phyloP scores from a whole-genome alignment of 2,888 invertebrate genomes.

The Cantharis rustica region DNA sequence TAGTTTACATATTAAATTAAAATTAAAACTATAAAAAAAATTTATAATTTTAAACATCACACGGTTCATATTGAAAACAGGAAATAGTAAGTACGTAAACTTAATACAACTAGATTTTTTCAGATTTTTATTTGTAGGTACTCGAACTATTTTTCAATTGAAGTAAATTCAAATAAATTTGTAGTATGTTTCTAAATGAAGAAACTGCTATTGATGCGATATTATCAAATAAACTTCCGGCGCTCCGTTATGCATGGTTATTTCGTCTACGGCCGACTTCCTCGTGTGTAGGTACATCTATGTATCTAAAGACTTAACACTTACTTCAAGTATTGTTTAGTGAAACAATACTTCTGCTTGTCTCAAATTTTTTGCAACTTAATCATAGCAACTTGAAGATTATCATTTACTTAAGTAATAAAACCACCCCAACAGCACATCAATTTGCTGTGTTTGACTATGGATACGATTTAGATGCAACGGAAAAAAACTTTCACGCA shows the following conservation, averaged over 20 bases:
- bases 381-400: slow-evolving; percentile 14
- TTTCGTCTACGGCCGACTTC: slow-evolving; percentile 38
- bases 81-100: too few relatives aligned
- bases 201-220: slow-evolving; percentile 35
- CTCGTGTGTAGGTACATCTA: slow-evolving; percentile 22
- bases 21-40: too few relatives aligned
- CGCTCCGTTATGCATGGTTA: slow-evolving; percentile 34
- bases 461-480: slow-evolving; percentile 7
- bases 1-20: too few relatives aligned
- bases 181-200: background rate
- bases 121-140: background rate
- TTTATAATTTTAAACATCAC: too few relatives aligned
- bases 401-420: slow-evolving; percentile 1
- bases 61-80: too few relatives aligned
- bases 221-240: slow-evolving; percentile 38
- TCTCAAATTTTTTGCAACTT: slow-evolving; percentile 10
- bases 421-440: background rate
- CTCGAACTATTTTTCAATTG: background rate
- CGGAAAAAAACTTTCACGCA: slow-evolving; percentile 19
- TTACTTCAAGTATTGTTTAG: slow-evolving; percentile 20
- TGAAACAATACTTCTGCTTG: slow-evolving; percentile 21
- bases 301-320: slow-evolving; percentile 30
- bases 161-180: background rate
- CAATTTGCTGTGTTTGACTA: background rate
- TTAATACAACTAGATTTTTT: too few relatives aligned